Percentiles rank a stretch among this genome's conserved stretches.
Evolutionary conservation across 1,140 invertebrate species (phyloP).

Genomic region (Rhopalosiphum maidis): DNA sequence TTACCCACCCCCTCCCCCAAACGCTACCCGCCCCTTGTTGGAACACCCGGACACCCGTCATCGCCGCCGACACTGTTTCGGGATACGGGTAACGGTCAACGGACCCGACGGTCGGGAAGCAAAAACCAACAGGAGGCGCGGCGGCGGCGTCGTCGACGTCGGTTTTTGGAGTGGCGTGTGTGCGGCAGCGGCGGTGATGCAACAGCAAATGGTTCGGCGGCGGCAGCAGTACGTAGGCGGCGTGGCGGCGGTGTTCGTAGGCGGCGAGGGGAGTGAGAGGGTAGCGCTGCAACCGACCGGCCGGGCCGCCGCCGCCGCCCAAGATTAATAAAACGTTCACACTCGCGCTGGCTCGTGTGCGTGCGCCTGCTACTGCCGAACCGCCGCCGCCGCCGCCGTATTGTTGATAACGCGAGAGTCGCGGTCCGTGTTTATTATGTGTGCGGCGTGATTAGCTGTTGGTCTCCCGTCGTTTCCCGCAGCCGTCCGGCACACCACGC

Average conservation of each 20-base stretch:
- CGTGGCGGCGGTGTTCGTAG: not conserved
- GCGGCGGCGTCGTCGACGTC: not conserved
- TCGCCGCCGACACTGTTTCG: not conserved
- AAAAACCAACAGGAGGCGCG: not conserved
- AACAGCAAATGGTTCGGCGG: not conserved
- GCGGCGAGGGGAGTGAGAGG: not conserved
- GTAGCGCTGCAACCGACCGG: not conserved
- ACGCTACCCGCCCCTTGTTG: not conserved
- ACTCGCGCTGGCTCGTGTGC: not conserved
- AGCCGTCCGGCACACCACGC: not conserved
- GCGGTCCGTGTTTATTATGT: constrained; percentile 3
- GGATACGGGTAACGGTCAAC: not conserved
- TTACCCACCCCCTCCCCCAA: not conserved
- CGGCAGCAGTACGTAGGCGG: not conserved
- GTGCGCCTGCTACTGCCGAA: constrained; percentile 2
- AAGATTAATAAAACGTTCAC: constrained; percentile 40
- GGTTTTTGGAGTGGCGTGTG: not conserved
- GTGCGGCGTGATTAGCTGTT: constrained; percentile 40
- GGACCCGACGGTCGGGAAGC: not conserved
- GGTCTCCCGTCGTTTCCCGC: constrained; percentile 22
- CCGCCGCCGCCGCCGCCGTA: not conserved
- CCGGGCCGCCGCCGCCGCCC: constrained; percentile 18
- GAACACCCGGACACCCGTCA: not conserved
- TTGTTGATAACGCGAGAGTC: constrained; percentile 19
- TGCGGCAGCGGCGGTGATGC: not conserved